Percentiles rank a stretch among this genome's conserved stretches.
Evolutionary conservation across 1,140 invertebrate genomes (phyloP).

Genomic region (Thaumetopoea pityocampa): DNA sequence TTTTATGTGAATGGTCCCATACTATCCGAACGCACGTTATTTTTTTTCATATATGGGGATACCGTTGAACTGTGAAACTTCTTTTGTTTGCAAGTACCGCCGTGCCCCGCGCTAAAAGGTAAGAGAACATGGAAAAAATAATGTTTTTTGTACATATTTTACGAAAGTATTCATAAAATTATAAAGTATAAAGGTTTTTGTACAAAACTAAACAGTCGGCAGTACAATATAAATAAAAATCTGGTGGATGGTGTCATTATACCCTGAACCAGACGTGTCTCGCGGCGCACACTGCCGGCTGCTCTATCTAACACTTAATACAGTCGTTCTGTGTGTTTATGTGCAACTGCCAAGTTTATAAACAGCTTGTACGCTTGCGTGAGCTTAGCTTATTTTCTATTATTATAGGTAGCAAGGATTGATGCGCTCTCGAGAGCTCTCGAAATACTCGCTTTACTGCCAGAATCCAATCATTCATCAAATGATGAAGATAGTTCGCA

Average conservation of each 20-base stretch:
- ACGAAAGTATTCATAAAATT: no score
- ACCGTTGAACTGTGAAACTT: constrained; percentile 14
- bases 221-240: no score
- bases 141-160: constrained; percentile 8
- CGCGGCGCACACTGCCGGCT: no score
- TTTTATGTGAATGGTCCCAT: constrained; percentile 7
- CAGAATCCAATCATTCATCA: constrained; percentile 22
- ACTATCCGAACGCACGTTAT: constrained; percentile 7
- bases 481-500: constrained; percentile 25
- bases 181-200: no score
- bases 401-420: constrained; percentile 12
- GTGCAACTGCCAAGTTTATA: constrained; percentile 8
- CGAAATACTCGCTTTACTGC: constrained; percentile 24
- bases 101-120: constrained; percentile 9
- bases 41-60: constrained; percentile 8
- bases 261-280: no score
- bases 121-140: constrained; percentile 5
- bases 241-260: no score
- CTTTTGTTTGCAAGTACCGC: constrained; percentile 7
- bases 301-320: no score
- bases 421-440: constrained; percentile 22
- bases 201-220: no score
- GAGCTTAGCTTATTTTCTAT: constrained; percentile 14
- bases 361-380: constrained; percentile 12
- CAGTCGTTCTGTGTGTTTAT: no score